These are phyloP conservation scores for Cinara cedri DNA, from an alignment of 2,888 invertebrate species.

Conservation along the genomic window DNA sequence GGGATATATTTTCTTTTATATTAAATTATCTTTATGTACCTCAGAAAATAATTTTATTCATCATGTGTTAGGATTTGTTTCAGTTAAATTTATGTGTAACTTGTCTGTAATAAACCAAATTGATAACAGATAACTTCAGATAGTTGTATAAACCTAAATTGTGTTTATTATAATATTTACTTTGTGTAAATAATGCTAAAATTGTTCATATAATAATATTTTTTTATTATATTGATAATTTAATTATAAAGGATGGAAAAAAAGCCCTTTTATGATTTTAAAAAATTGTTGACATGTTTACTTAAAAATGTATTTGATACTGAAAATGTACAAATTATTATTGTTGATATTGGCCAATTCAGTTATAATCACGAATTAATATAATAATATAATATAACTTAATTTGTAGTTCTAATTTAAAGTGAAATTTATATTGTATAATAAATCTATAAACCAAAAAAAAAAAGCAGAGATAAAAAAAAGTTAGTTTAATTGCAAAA, in stretches of 20 bases:
- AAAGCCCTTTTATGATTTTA: not conserved
- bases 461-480: too few species aligned
- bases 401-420: not conserved
- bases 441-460: too few species aligned
- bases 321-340: not conserved
- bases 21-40: conserved; percentile 39
- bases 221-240: conserved; percentile 9
- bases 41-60: conserved; percentile 43
- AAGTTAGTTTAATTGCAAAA: too few species aligned
- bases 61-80: conserved; percentile 55
- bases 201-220: not conserved
- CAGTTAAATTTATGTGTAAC: conserved; percentile 53
- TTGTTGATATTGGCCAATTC: too few species aligned
- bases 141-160: conserved; percentile 4
- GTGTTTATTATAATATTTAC: conserved; percentile 32
- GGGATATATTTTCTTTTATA: conserved; percentile 47
- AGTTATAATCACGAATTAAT: too few species aligned
- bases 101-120: conserved; percentile 51
- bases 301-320: not conserved
- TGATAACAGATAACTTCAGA: conserved; percentile 48
- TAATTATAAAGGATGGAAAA: not conserved
- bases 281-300: conserved; percentile 1
- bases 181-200: not conserved
- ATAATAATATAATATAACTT: too few species aligned
- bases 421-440: not conserved